phyloP scores from a whole-genome alignment of 2,888 invertebrate genomes.

The Panopea generosa region DNA sequence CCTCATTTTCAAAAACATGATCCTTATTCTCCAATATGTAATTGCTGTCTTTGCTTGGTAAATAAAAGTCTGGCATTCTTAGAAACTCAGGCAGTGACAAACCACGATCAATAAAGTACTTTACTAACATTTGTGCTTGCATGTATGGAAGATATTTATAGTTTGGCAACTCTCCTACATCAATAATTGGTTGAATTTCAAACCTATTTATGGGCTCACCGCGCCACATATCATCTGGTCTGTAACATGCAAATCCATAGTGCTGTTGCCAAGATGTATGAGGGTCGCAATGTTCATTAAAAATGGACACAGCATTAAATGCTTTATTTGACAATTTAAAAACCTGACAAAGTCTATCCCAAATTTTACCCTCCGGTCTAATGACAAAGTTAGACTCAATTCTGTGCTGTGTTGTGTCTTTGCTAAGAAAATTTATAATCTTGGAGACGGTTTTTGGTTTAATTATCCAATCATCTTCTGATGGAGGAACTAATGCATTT shows the following conservation, averaged over 20 bases:
- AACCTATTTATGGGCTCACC: slow-evolving; percentile 14
- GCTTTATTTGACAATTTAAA: slow-evolving; percentile 13
- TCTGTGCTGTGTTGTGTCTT: slow-evolving; percentile 17
- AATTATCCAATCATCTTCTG: slow-evolving; percentile 26
- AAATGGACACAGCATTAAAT: slow-evolving; percentile 10
- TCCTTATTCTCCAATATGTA: slow-evolving; percentile 22
- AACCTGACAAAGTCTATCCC: no score
- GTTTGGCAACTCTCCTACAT: slow-evolving; percentile 19
- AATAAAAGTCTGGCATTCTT: slow-evolving; percentile 22
- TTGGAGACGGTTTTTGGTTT: not conserved
- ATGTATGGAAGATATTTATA: slow-evolving; percentile 29
- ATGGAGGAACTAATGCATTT: no score
- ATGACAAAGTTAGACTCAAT: slow-evolving; percentile 40
- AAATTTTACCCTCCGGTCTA: slow-evolving; percentile 20
- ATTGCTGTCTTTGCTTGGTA: slow-evolving; percentile 17
- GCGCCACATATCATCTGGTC: slow-evolving; percentile 22
- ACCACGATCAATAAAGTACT: slow-evolving; percentile 16
- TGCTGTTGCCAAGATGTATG: slow-evolving; percentile 32
- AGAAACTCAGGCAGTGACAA: slow-evolving; percentile 19
- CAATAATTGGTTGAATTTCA: slow-evolving; percentile 39
- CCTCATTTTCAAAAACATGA: slow-evolving; percentile 15
- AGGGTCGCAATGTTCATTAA: slow-evolving; percentile 18
- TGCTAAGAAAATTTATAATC: slow-evolving; percentile 10
- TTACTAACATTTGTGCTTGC: slow-evolving; percentile 17
- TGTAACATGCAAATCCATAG: slow-evolving; percentile 15